Evolutionary conservation across 2,888 invertebrate genomes (phyloP), one percentile per base, ranked within the genome.

Genomic region (Acronicta psi): DNA sequence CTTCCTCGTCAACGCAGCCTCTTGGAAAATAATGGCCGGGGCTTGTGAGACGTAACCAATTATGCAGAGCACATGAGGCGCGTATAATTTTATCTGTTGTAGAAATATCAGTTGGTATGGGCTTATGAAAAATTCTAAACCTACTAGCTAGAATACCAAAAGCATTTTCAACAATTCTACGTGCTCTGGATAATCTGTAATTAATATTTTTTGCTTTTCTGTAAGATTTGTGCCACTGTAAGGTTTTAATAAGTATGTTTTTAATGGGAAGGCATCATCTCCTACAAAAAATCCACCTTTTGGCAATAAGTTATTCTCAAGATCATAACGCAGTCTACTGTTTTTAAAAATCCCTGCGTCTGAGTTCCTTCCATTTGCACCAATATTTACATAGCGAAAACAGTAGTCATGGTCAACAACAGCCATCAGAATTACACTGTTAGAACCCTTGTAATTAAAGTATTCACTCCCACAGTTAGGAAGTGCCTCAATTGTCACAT

Each of bases 61-160:
- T 20, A 5, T 20, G 20, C 20, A 71, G 55, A 8, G 67, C 57
- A 54, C 66, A 68, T 42, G 53, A 45, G 42, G 69, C 55, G 40
- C 55, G 45, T 43, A 74, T 54, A 44, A 74, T 64, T 46, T 58
- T 50, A 49, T 60, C 54, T 17, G 54, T 57, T 11, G 45, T 59
- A 23, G 36, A 29, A 43, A 20, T 47, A 46, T 65, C 34, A 34
- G 46, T 59, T 51, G 56, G 59, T 57, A 68, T 65, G 44, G 60
- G 59, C 34, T 54, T 68, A 50, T 59, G 40, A 54, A 66, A 71
- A 46, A 67, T 53, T 60, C 71, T 55, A 50, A 74, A 71, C 20
- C 67, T 51, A 40, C 55, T 54, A 37, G 58, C 73, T 44, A 68
- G 38, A 49, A 71, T 74, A 43, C 75, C 69, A 51, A 67, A 70